A percentile compares a stretch with the other conserved stretches of the same genome.
Evolutionary conservation across 1,140 invertebrate species (phyloP).

Genomic region (Lerema accius): DNA sequence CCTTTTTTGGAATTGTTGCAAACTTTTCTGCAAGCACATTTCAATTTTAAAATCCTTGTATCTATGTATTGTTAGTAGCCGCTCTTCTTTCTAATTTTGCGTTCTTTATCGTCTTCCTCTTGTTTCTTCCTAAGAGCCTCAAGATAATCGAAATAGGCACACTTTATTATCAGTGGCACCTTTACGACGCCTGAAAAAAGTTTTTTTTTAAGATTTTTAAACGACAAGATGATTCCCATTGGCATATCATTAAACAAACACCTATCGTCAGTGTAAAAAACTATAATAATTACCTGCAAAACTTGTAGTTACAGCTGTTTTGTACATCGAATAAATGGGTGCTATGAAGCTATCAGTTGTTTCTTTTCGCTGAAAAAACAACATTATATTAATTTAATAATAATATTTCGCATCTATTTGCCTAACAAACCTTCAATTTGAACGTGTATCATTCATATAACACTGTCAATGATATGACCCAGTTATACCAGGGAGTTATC

Average conservation of each 20-base stretch:
- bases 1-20: too few relatives aligned
- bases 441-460: slow-evolving; percentile 36
- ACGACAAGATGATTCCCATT: too few relatives aligned
- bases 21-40: too few relatives aligned
- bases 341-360: slow-evolving; percentile 57
- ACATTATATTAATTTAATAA: slow-evolving; percentile 15
- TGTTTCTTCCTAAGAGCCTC: slow-evolving; percentile 62
- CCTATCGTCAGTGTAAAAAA: too few relatives aligned
- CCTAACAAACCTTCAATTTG: slow-evolving; percentile 3
- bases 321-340: slow-evolving; percentile 65
- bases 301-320: slow-evolving; percentile 63
- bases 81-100: slow-evolving; percentile 57
- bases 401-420: background rate
- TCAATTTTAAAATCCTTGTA: too few relatives aligned
- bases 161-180: slow-evolving; percentile 67
- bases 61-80: slow-evolving; percentile 17
- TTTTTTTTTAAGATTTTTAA: too few relatives aligned
- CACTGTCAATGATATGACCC: slow-evolving; percentile 69
- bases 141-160: slow-evolving; percentile 68
- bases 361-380: slow-evolving; percentile 67
- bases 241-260: too few relatives aligned
- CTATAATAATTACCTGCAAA: slow-evolving; percentile 71
- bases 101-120: slow-evolving; percentile 52
- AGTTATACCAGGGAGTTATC: slow-evolving; percentile 66
- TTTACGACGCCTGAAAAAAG: slow-evolving; percentile 65